Evolutionary conservation across 2,888 invertebrate species (phyloP).

Genomic region (Epistrophella euchroma): DNA sequence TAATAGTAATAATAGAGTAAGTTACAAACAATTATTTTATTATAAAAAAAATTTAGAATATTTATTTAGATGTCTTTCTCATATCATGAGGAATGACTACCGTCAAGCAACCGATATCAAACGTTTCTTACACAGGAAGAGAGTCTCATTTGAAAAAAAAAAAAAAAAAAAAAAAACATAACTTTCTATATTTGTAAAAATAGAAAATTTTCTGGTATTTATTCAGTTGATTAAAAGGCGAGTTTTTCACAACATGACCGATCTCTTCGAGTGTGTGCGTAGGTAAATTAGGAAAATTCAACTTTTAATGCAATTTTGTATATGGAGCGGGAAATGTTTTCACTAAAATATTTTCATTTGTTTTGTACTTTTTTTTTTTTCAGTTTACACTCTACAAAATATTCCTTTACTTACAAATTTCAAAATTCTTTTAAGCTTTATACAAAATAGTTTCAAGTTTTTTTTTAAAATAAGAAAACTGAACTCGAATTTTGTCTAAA

Average conservation of each 20-base stretch:
- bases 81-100: slow-evolving; percentile 54
- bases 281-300: slow-evolving; percentile 35
- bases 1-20: not conserved
- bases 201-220: slow-evolving; percentile 66
- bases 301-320: slow-evolving; percentile 31
- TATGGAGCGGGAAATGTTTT: not conserved
- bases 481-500: not conserved
- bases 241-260: slow-evolving; percentile 28
- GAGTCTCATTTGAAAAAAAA: slow-evolving; percentile 32
- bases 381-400: not conserved
- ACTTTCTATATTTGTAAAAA: slow-evolving; percentile 70
- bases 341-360: not conserved
- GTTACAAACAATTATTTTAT: slow-evolving; percentile 7
- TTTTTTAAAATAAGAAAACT: not conserved
- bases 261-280: slow-evolving; percentile 36
- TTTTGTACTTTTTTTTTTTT: not conserved
- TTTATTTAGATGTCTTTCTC: slow-evolving; percentile 28
- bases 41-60: slow-evolving; percentile 22
- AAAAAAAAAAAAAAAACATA: slow-evolving; percentile 44
- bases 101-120: slow-evolving; percentile 56
- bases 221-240: slow-evolving; percentile 52
- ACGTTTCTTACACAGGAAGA: slow-evolving; percentile 65
- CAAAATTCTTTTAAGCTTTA: not conserved
- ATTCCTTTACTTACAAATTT: not conserved
- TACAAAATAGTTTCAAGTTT: not conserved